Percentiles rank a stretch among this genome's conserved stretches.
Evolutionary conservation across 2,888 invertebrate genomes (phyloP).

Genomic region (Drosophila mercatorum): DNA sequence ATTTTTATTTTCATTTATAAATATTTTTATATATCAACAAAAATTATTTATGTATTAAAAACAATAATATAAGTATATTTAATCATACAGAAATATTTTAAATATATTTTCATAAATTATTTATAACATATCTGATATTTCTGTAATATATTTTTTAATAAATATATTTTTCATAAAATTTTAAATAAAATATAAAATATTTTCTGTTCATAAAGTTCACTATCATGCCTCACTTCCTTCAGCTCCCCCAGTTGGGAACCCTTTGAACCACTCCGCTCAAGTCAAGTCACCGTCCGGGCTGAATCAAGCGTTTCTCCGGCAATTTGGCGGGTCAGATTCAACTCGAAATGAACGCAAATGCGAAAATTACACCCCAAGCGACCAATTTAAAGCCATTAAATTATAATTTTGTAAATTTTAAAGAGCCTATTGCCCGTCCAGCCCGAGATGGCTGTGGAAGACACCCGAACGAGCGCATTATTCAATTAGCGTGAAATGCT

Average conservation of each 20-base stretch:
- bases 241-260: conserved; percentile 6
- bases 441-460: conserved; percentile 32
- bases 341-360: conserved; percentile 75
- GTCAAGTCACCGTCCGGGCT: conserved; percentile 39
- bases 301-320: conserved; percentile 36
- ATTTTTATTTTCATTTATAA: too few species aligned
- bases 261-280: conserved; percentile 33
- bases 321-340: conserved; percentile 50
- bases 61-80: too few species aligned
- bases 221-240: not conserved
- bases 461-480: conserved; percentile 66
- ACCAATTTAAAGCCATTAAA: conserved; percentile 80
- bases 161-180: not conserved
- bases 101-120: too few species aligned
- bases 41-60: too few species aligned
- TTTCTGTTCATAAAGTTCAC: not conserved
- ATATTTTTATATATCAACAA: too few species aligned
- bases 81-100: too few species aligned
- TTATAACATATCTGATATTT: too few species aligned
- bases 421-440: conserved; percentile 39
- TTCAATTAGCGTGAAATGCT: conserved; percentile 69
- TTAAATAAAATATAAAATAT: not conserved
- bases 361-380: conserved; percentile 80
- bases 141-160: too few species aligned
- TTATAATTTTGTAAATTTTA: conserved; percentile 74